These are phyloP conservation scores for Littorina saxatilis DNA, from an alignment of 1,140 invertebrate genomes.

Conservation along the genomic window DNA sequence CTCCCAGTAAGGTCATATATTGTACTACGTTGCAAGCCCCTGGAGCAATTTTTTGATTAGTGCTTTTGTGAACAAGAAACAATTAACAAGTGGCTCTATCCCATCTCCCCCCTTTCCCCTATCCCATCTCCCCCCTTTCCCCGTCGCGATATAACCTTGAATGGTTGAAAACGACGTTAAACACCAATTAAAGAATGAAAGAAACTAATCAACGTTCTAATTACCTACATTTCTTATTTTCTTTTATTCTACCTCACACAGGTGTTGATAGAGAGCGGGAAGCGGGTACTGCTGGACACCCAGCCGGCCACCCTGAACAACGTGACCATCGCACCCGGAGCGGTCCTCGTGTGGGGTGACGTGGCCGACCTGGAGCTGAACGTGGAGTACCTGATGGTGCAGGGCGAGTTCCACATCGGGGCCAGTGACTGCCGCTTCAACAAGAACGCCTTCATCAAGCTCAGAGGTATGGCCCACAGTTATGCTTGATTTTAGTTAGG, in stretches of 20 bases:
- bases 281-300: conserved; percentile 31
- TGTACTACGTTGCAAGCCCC: too few relatives aligned
- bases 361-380: conserved; percentile 15
- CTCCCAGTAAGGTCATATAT: too few relatives aligned
- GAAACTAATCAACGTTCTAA: too few relatives aligned
- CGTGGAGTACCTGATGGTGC: conserved; percentile 29
- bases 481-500: too few relatives aligned
- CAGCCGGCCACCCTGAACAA: conserved; percentile 29
- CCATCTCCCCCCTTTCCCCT: neutral
- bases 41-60: too few relatives aligned
- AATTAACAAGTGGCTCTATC: neutral
- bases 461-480: conserved; percentile 35
- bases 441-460: conserved; percentile 15
- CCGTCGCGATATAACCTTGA: too few relatives aligned
- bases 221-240: too few relatives aligned
- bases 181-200: too few relatives aligned
- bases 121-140: neutral
- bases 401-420: conserved; percentile 36
- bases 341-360: conserved; percentile 39
- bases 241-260: neutral
- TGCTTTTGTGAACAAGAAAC: too few relatives aligned
- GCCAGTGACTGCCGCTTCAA: conserved; percentile 23
- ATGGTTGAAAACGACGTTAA: too few relatives aligned
- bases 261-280: neutral
- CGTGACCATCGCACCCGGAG: conserved; percentile 23